Evolutionary conservation across 2,888 invertebrate genomes (phyloP), one percentile per base, ranked within the genome.

Genomic region (Nineta flava): DNA sequence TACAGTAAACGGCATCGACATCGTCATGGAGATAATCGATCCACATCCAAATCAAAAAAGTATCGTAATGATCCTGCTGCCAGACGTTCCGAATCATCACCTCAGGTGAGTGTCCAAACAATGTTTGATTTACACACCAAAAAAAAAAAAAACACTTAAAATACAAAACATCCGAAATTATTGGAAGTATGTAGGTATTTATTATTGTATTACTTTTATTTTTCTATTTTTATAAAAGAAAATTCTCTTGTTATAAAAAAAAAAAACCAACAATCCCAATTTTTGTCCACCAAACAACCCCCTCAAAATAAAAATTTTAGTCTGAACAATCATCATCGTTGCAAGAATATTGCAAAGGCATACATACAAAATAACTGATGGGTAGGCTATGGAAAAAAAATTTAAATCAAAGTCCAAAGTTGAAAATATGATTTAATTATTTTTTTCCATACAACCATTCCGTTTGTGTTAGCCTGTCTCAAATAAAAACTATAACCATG

Each of bases 1-100:
- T 81, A 81, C 58, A 81, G 83, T 62, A 81, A 82, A 63, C 77
- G 83, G 57, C 79, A 84, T 61, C 77, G 79, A 61, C 81, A 83
- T 65, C 58, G 62, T 52, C 65, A 65, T 61, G 63, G 65, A 55
- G 65, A 65, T 53, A 60, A 65, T 50, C 50, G 54, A n/a, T 46
- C 49, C 49, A 38, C 52, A 49, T 40, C 13, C 21, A 57, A 67
- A 63, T 40, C 40, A 49, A 47, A 60, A 62, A 64, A 63, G 66
- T 48, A 60, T 63, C 64, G 64, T 67, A 67, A 70, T 69, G 72
- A 58, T 65, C 65, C 55, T 68, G n/a, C 3, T 26, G 70, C 55
- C 69, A 69, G 53, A 69, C 71, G 66, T 69, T 75, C 67, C 57
- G 72, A 63, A 65, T 75, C 61, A 65, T 71, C 62, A 34, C 63